Base-by-base conservation (phyloP, 2,113 vertebrate species). In the Gymnarchus niloticus region DNA sequence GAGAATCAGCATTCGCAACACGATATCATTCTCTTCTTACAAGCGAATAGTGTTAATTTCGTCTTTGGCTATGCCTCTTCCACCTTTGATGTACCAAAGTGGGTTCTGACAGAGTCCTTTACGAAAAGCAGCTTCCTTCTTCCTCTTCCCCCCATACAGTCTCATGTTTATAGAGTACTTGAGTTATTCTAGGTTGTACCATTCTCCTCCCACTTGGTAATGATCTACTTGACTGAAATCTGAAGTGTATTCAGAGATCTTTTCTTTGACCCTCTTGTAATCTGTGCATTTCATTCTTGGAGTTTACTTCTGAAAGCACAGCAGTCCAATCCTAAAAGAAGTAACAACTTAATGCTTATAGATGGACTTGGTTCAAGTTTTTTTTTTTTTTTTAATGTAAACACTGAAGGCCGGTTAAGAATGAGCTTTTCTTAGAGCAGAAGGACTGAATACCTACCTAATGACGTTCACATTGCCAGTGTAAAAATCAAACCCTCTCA, bases 401-500 rank as follows among this genome's bases (percentile, higher is more conserved):
- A 41, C 65, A 37, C 65, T 14, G 10, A 73, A 37, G 33, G 14
- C 33, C 12, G 37, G 37, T 73, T 73, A 12, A 41, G 4, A 19
- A 0, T 19, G n/a, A 69, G 41, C 65, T 41, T 41, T 37, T 73
- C 41, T 73, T 41, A 37, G 0, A 17, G 65, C 4, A 2, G 65
- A 73, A 73, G 33, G 65, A 69, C 65, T 73, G 65, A 73, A 73
- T 73, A 73, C 19, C 4, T 73, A 41, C 65, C 65, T 73, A 73
- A 73, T 73, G 65, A 73, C 65, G 17, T 73, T 73, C 19, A 37
- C 65, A 73, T 73, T 19, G 65, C 33, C 65, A 73, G 65, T 73
- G 65, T 73, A 33, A 28, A 37, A 73, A 73, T 73, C 41, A 41
- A 73, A 73, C 17, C 33, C 65, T 37, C 65, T 19, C 19, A 73